phyloP scores from a whole-genome alignment of 2,797 vertebrate genomes.

The Sebastes glaucus region DNA sequence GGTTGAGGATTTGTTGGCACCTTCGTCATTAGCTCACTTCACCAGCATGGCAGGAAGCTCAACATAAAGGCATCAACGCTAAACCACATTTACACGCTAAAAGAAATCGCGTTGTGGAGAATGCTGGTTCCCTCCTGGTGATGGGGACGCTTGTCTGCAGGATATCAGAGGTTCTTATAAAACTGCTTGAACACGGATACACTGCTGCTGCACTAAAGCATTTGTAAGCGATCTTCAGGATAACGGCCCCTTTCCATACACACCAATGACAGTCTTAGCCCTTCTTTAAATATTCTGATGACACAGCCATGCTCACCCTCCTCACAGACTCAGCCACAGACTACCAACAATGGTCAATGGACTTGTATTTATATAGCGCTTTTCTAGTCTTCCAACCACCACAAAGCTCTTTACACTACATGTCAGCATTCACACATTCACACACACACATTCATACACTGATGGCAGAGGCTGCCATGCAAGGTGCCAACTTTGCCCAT shows the following conservation, averaged over 20 bases:
- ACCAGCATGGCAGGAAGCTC: slow-evolving; percentile 1
- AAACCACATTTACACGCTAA: background rate
- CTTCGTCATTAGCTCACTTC: slow-evolving; percentile 40
- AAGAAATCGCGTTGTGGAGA: background rate
- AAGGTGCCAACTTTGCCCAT: too few relatives aligned
- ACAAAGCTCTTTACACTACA: too few relatives aligned
- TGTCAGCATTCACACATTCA: too few relatives aligned
- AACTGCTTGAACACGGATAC: background rate
- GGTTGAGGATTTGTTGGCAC: slow-evolving; percentile 13
- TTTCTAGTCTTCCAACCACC: too few relatives aligned
- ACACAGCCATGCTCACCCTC: too few relatives aligned
- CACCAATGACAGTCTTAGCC: too few relatives aligned
- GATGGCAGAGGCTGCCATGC: too few relatives aligned
- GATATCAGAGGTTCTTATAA: background rate
- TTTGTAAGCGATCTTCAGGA: background rate
- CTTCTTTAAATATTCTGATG: too few relatives aligned
- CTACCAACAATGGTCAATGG: too few relatives aligned
- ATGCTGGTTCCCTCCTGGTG: background rate
- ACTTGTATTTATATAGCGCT: too few relatives aligned
- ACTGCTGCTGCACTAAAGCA: background rate
- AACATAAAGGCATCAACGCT: background rate
- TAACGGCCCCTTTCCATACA: background rate
- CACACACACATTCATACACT: too few relatives aligned
- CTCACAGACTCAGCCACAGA: too few relatives aligned
- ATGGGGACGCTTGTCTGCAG: background rate